Evolutionary conservation across 2,797 vertebrate genomes (phyloP).

Genomic region (Australoheros facetus): DNA sequence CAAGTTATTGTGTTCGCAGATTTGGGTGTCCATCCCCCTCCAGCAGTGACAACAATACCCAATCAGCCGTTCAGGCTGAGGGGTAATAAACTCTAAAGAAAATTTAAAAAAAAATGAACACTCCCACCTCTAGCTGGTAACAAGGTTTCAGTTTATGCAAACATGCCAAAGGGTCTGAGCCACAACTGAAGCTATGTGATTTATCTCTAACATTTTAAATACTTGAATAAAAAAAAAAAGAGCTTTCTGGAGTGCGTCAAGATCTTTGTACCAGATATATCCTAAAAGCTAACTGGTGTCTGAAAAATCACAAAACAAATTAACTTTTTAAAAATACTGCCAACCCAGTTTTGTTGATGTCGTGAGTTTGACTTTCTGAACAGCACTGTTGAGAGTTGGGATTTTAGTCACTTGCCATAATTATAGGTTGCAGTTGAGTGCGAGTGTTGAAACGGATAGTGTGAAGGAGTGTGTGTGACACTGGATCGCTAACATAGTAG

Average conservation of each 20-base stretch:
- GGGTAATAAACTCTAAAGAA: too few relatives aligned
- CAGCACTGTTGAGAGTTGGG: constrained; percentile 39
- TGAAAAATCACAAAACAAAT: not conserved
- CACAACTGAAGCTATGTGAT: not conserved
- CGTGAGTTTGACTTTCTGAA: not conserved
- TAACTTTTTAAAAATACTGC: not conserved
- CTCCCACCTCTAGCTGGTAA: not conserved
- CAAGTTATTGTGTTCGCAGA: too few relatives aligned
- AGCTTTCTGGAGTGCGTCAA: not conserved
- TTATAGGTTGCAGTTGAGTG: constrained; percentile 2
- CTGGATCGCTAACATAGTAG: not conserved
- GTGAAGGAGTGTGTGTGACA: not conserved
- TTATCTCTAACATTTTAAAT: not conserved
- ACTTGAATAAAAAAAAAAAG: not conserved
- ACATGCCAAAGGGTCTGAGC: not conserved
- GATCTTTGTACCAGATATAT: fast-evolving
- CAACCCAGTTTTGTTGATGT: not conserved
- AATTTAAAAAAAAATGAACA: too few relatives aligned
- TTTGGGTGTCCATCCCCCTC: too few relatives aligned
- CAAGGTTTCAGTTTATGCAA: not conserved
- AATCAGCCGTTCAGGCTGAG: too few relatives aligned
- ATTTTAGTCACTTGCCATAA: constrained; percentile 12
- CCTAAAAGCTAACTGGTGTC: not conserved
- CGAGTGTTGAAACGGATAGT: not conserved
- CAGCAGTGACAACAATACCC: too few relatives aligned